phyloP scores from a whole-genome alignment of 1,140 invertebrate genomes.

The Listronotus bonariensis region DNA sequence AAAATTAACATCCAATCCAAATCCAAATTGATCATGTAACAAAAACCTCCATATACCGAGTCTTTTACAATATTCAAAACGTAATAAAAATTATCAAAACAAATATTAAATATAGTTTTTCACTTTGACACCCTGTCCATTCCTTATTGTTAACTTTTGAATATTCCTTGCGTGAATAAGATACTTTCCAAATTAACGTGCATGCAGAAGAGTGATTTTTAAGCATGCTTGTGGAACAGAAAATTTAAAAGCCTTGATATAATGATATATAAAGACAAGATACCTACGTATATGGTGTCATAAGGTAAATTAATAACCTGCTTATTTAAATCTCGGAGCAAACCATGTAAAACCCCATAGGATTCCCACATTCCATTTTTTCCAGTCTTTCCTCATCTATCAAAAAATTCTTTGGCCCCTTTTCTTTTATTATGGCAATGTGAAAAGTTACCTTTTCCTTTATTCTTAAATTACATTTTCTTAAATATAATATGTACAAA shows the following conservation, averaged over 20 bases:
- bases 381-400: conserved; percentile 48
- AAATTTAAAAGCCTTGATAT: not conserved
- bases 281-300: not conserved
- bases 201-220: too few relatives aligned
- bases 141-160: too few relatives aligned
- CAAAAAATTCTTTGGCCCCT: conserved; percentile 34
- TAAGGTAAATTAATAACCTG: conserved; percentile 6
- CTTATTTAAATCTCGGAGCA: conserved; percentile 57
- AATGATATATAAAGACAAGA: conserved; percentile 38
- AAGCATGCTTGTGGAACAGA: too few relatives aligned
- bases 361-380: conserved; percentile 66
- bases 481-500: conserved; percentile 74
- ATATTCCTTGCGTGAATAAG: too few relatives aligned
- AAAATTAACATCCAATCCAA: too few relatives aligned
- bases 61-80: too few relatives aligned
- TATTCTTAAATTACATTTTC: conserved; percentile 74
- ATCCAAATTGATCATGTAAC: too few relatives aligned
- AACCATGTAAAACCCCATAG: conserved; percentile 63
- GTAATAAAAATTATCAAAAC: too few relatives aligned
- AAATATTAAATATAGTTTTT: too few relatives aligned
- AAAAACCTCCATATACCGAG: too few relatives aligned
- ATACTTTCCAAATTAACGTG: too few relatives aligned
- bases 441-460: conserved; percentile 73
- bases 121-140: too few relatives aligned
- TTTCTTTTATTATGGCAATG: conserved; percentile 65